phyloP scores from a whole-genome alignment of 1,140 invertebrate species.

The Lasioglossum baleicum region DNA sequence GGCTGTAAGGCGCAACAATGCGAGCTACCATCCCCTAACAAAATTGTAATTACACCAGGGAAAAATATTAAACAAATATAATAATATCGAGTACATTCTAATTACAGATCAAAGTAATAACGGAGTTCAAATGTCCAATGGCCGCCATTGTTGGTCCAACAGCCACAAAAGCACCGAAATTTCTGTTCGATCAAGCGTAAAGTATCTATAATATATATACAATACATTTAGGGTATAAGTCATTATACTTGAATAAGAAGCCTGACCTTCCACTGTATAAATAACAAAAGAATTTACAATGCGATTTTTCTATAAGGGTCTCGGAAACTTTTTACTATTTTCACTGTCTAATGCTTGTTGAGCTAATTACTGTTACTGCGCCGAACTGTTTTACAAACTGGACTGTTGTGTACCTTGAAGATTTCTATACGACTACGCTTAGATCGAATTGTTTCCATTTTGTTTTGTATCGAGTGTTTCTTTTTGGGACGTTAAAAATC shows the following conservation, averaged over 20 bases:
- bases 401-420: not conserved
- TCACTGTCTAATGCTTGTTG: not conserved
- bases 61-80: too few species aligned
- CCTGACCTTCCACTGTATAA: conserved; percentile 38
- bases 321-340: conserved; percentile 18
- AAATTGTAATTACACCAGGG: too few species aligned
- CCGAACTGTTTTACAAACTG: conserved; percentile 18
- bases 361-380: not conserved
- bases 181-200: conserved; percentile 30
- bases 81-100: conserved; percentile 1
- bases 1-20: too few species aligned
- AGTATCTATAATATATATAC: not conserved
- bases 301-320: conserved; percentile 22
- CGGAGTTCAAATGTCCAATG: conserved; percentile 6
- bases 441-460: conserved; percentile 1
- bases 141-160: too few species aligned
- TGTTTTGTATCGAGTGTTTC: not conserved
- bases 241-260: conserved; percentile 20
- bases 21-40: too few species aligned
- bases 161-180: conserved; percentile 18
- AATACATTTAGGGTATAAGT: conserved; percentile 28
- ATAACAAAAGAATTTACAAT: conserved; percentile 21
- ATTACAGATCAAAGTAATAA: not conserved
- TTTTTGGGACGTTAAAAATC: too few species aligned
- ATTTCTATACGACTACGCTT: conserved; percentile 14